These are phyloP conservation scores for Drosophila cracens DNA, from an alignment of 2,888 invertebrate species.

Conservation along the genomic window DNA sequence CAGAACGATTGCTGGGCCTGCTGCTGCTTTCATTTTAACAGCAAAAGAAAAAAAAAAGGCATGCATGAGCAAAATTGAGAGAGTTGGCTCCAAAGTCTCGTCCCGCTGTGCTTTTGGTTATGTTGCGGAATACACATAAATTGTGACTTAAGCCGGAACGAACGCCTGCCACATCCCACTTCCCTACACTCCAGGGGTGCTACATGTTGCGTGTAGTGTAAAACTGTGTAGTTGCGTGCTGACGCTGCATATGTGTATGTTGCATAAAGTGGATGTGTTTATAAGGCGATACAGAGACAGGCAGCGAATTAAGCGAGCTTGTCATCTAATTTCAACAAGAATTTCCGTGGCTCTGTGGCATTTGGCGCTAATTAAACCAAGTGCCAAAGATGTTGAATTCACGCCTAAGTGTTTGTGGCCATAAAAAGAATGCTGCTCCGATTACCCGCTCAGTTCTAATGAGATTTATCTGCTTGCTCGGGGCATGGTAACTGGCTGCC, in stretches of 20 bases:
- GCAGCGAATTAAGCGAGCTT: slow-evolving; percentile 45
- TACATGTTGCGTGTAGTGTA: slow-evolving; percentile 64
- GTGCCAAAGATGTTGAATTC: slow-evolving; percentile 79
- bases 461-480: slow-evolving; percentile 34
- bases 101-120: slow-evolving; percentile 67
- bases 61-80: slow-evolving; percentile 23
- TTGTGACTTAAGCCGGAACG: slow-evolving; percentile 31
- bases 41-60: slow-evolving; percentile 31
- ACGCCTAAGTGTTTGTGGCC: slow-evolving; percentile 80
- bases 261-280: slow-evolving; percentile 47
- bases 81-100: slow-evolving; percentile 25
- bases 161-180: background rate
- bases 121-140: slow-evolving; percentile 62
- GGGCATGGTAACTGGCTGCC: slow-evolving; percentile 56
- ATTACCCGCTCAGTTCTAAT: slow-evolving; percentile 68
- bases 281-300: slow-evolving; percentile 42
- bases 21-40: slow-evolving; percentile 76
- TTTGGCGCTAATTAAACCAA: slow-evolving; percentile 72
- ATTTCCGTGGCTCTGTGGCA: slow-evolving; percentile 59
- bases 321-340: slow-evolving; percentile 66
- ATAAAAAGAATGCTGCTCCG: slow-evolving; percentile 72
- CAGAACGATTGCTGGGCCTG: slow-evolving; percentile 63
- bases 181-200: slow-evolving; percentile 33
- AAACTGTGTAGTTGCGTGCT: slow-evolving; percentile 47
- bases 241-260: slow-evolving; percentile 27